A percentile compares a stretch with the other conserved stretches of the same genome.
These are phyloP conservation scores for Spilarctia lutea DNA, from an alignment of 2,888 invertebrate species.

Conservation along the genomic window DNA sequence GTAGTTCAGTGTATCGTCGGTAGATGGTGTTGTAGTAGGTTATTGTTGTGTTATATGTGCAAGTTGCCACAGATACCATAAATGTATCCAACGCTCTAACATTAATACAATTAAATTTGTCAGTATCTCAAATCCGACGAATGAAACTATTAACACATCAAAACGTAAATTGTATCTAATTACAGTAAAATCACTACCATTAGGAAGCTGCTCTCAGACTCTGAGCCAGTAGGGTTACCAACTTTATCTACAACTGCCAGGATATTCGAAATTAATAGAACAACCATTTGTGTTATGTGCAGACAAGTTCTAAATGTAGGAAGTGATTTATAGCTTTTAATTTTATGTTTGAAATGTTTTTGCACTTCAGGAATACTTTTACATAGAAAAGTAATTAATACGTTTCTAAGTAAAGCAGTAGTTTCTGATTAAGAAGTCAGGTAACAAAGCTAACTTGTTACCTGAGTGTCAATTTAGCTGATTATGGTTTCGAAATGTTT, in stretches of 20 bases:
- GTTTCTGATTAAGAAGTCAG: too few relatives aligned
- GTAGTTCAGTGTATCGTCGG: too few relatives aligned
- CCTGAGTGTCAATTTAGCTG: too few relatives aligned
- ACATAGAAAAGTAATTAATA: background rate
- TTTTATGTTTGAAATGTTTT: background rate
- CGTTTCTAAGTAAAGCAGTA: too few relatives aligned
- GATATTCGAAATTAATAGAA: background rate
- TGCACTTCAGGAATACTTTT: background rate
- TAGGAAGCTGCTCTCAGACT: conserved; percentile 12
- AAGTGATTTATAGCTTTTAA: background rate
- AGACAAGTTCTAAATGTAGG: background rate
- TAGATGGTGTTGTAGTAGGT: too few relatives aligned
- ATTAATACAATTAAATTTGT: background rate
- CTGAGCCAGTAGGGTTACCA: conserved; percentile 3
- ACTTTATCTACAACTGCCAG: background rate
- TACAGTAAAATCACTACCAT: conserved; percentile 21
- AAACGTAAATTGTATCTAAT: conserved; percentile 39
- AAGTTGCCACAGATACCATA: background rate
- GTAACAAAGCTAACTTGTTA: too few relatives aligned
- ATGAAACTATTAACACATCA: conserved; percentile 30
- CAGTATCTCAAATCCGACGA: background rate
- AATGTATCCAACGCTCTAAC: background rate
- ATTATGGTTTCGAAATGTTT: too few relatives aligned
- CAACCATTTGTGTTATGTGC: background rate
- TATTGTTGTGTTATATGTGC: too few relatives aligned